Percentiles rank a stretch among this genome's conserved stretches.
Conservation (phyloP, 2,888 invertebrate species). For the Teleiodes luculella region DNA sequence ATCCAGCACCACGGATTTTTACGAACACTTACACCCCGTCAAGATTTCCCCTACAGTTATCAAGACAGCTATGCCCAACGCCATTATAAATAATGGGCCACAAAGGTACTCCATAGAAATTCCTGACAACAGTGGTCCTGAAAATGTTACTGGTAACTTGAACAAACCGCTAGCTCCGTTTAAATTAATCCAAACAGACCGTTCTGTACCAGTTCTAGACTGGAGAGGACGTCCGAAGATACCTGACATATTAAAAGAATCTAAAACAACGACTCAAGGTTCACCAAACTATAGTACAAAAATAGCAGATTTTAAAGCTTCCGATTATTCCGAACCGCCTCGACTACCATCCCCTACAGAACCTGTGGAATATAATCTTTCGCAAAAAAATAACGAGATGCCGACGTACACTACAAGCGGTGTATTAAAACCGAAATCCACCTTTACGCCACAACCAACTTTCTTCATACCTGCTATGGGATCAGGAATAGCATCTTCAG, state of each 20-base stretch:
- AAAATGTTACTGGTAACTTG: conserved; percentile 48
- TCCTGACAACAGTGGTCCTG: conserved; percentile 20
- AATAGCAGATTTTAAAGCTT: background rate
- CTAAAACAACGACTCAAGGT: background rate
- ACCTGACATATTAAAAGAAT: background rate
- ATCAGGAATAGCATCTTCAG: background rate
- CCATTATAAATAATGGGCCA: background rate
- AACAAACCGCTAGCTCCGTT: conserved; percentile 41
- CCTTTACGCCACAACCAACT: background rate
- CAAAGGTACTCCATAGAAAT: conserved; percentile 3
- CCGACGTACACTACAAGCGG: background rate
- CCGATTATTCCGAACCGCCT: background rate
- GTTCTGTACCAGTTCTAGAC: background rate
- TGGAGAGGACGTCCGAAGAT: background rate
- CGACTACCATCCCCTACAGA: background rate
- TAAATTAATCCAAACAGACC: conserved; percentile 32
- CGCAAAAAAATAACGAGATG: background rate
- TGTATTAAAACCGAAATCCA: background rate
- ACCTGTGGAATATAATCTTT: background rate
- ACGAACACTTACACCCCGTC: conserved; percentile 43
- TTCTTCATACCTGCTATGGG: background rate
- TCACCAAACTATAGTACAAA: background rate
- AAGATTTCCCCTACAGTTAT: conserved; percentile 29
- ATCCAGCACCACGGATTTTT: conserved; percentile 43
- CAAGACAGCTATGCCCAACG: background rate